Evolutionary conservation across 2,113 vertebrate species (phyloP), one percentile per base, ranked within the genome.

Genomic region (Nothobranchius kuhntae): DNA sequence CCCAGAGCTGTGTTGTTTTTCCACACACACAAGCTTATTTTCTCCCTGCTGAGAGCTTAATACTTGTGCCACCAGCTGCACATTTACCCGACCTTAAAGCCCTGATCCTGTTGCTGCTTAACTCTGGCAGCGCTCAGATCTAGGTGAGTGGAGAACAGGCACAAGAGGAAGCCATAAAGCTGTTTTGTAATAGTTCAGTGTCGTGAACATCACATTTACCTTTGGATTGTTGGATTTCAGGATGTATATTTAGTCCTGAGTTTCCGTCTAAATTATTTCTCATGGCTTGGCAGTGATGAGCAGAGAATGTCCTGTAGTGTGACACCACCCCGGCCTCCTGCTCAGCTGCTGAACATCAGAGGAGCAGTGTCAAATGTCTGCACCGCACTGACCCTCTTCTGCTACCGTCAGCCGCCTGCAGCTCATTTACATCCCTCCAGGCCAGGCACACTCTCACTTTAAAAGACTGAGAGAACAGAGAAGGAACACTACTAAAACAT

Each of bases 341-440:
- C 81, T 89, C 84, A 88, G 84, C 82, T 88, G 82, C 82, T 60
- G 80, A 74, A 79, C 79, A 84, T 78, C 79, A 84, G 86, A 87
- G 84, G 17, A 80, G 66, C 65, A 64, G 86, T 88, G 81, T 89
- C 86, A 70, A 58, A 86, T 89, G 71, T 68, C 84, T 67, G 77
- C 77, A 42, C 45, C 15, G 14, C 53, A 17, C 66, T 47, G 2
- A 45, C 48, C 45, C 21, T 72, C 45, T 57, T 69, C 71, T 57
- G 35, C 7, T 12, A 13, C 6, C 24, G 53, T 53, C 47, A 47
- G 48, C 68, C 4, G 64, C 71, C 62, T 10, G 35, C 21, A 26
- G 71, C 61, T 81, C 55, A 66, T 81, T 77, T 82, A 71, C 59
- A 81, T 59, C 68, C 78, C 69, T 38, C 42, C 59, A 60, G 38